Evolutionary conservation across 2,113 vertebrate species (phyloP), one percentile per base, ranked within the genome.

Genomic region (Prietella phreatophila): DNA sequence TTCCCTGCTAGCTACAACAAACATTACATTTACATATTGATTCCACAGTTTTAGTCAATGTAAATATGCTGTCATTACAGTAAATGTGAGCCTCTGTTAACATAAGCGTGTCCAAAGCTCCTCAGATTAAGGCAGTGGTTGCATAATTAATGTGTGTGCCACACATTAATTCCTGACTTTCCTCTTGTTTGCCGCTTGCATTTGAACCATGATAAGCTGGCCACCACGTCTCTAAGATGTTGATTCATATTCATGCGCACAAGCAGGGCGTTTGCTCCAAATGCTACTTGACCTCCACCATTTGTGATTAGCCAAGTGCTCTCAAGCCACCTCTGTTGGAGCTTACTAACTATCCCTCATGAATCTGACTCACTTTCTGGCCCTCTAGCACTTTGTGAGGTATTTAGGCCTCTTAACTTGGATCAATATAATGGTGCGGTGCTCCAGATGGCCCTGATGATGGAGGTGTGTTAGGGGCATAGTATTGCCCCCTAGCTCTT

Each of bases 1-100:
- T 96, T 96, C 96, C 95, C 94, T 95, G 95, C 97, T 98, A 99
- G 97, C 97, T 97, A 98, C 97, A 98, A 99, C 98, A 99, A 99
- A 99, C 98, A 99, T 98, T 99, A 97, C 97, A 99, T 99, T 99
- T 99, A 98, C 98, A 99, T 99, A 98, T 97, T 97, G 97, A 99
- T 98, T 98, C 97, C 97, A 96, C 96, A 97, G 97, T 99, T 99
- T 99, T 97, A 98, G 97, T 99, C 97, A 98, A 97, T 99, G 98
- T 99, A 99, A 99, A 99, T 99, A 99, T 97, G 97, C 97, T 96
- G 97, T 99, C 98, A 99, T 99, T 98, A 99, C 97, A 97, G 97
- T 98, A 99, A 98, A 99, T 99, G 97, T 99, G 97, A 96, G 96
- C 96, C 96, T 97, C 96, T 98, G 97, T 98, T 99, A 98, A 98